Evolutionary conservation across 2,113 vertebrate species (phyloP).

Genomic region (Theristicus caerulescens): DNA sequence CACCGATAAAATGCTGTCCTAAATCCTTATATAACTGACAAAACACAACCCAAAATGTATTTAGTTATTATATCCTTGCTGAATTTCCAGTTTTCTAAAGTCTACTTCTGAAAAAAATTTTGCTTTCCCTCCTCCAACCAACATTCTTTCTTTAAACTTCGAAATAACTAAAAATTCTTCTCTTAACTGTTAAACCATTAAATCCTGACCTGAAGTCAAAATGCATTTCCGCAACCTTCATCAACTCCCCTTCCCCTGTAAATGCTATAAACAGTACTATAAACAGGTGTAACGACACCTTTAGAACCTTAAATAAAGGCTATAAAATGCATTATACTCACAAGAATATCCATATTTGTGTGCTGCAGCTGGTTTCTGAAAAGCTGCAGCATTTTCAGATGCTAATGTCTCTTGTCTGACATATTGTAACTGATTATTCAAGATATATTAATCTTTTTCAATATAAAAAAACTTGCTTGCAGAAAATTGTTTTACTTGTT

Average conservation of each 20-base stretch:
- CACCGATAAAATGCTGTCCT: background rate
- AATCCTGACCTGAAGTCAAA: background rate
- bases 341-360: rapidly evolving
- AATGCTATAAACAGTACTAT: background rate
- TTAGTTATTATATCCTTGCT: background rate
- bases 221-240: background rate
- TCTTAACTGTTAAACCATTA: background rate
- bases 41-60: background rate
- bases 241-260: background rate
- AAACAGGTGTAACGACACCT: background rate
- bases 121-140: background rate
- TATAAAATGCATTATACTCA: background rate
- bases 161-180: background rate
- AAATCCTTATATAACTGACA: background rate
- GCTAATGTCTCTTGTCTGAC: background rate
- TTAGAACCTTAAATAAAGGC: background rate
- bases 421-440: background rate
- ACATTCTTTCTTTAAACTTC: background rate
- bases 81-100: background rate
- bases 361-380: background rate
- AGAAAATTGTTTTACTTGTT: background rate
- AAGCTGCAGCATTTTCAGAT: background rate
- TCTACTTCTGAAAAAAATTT: background rate
- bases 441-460: background rate
- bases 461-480: background rate